A percentile compares a stretch with the other conserved stretches of the same genome.
Conservation (phyloP, 2,888 invertebrate genomes). For the Mythimna ferrago region DNA sequence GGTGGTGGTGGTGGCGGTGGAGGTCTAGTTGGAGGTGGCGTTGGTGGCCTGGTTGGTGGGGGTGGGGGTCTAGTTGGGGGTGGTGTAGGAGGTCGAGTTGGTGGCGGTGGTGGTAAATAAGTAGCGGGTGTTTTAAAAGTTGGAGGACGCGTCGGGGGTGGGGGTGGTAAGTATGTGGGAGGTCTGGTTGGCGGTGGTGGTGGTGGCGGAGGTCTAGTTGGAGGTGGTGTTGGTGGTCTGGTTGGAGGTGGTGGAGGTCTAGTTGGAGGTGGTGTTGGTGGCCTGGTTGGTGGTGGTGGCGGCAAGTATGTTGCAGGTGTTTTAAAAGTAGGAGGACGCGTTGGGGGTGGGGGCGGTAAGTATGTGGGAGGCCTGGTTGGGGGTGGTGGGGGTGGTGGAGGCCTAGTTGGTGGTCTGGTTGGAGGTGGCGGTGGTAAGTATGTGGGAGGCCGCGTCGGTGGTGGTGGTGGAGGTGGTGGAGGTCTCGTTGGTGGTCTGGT, state of each 20-base stretch:
- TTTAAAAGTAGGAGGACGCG: slow-evolving; percentile 18
- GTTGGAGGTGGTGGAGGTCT: slow-evolving; percentile 56
- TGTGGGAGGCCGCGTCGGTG: slow-evolving; percentile 11
- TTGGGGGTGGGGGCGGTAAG: slow-evolving; percentile 45
- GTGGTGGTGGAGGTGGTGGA: slow-evolving; percentile 32
- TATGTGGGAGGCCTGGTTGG: slow-evolving; percentile 13
- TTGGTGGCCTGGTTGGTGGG: slow-evolving; percentile 29
- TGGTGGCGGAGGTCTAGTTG: slow-evolving; percentile 3
- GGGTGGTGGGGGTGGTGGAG: slow-evolving; percentile 32
- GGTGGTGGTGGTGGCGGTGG: slow-evolving; percentile 55
- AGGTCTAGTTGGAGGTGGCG: slow-evolving; percentile 45
- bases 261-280: slow-evolving; percentile 10
- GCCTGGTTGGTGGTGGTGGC: slow-evolving; percentile 15
- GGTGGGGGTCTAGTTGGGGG: slow-evolving; percentile 32
- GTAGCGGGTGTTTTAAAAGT: slow-evolving; percentile 25
- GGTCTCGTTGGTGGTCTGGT: slow-evolving; percentile 56
- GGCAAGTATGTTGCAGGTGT: slow-evolving; percentile 54
- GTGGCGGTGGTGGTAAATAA: slow-evolving; percentile 56
- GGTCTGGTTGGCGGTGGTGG: slow-evolving; percentile 16
- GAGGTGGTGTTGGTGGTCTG: slow-evolving; percentile 1
- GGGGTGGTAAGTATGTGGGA: slow-evolving; percentile 36
- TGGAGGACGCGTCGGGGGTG: slow-evolving; percentile 44
- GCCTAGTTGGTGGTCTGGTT: slow-evolving; percentile 57
- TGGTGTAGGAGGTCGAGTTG: slow-evolving; percentile 37
- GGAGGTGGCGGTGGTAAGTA: slow-evolving; percentile 45